Evolutionary conservation across 2,888 invertebrate species (phyloP).

Genomic region (Coelinius sp.): DNA sequence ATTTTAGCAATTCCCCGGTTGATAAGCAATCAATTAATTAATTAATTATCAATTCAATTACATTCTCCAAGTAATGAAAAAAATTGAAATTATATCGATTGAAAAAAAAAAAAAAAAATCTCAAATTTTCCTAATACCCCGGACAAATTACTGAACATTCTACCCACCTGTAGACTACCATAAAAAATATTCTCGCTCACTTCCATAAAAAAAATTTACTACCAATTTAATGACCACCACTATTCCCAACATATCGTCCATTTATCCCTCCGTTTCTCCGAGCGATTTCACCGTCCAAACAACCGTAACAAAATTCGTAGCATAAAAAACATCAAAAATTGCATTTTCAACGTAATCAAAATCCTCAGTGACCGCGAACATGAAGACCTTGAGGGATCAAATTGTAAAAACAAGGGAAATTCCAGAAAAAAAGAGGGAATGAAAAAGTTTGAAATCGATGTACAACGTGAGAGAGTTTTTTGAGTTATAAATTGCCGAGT

Average conservation of each 20-base stretch:
- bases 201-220: slow-evolving; percentile 65
- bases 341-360: not conserved
- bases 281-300: not conserved
- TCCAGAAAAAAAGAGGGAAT: not conserved
- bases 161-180: slow-evolving; percentile 40
- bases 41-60: too few species aligned
- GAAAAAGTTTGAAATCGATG: slow-evolving; percentile 1
- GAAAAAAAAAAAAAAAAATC: not conserved
- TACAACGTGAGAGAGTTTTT: slow-evolving; percentile 10
- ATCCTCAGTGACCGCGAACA: not conserved
- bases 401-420: not conserved
- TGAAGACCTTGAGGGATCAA: not conserved
- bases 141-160: not conserved
- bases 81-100: not conserved
- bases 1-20: too few species aligned
- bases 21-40: too few species aligned
- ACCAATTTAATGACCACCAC: slow-evolving; percentile 60
- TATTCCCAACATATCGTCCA: not conserved
- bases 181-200: slow-evolving; percentile 59
- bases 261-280: not conserved
- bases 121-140: not conserved
- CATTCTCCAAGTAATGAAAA: too few species aligned
- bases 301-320: not conserved
- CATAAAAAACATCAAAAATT: not conserved
- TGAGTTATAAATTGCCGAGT: slow-evolving; percentile 16